phyloP scores from a whole-genome alignment of 1,140 invertebrate species.

The Orussus abietinus region DNA sequence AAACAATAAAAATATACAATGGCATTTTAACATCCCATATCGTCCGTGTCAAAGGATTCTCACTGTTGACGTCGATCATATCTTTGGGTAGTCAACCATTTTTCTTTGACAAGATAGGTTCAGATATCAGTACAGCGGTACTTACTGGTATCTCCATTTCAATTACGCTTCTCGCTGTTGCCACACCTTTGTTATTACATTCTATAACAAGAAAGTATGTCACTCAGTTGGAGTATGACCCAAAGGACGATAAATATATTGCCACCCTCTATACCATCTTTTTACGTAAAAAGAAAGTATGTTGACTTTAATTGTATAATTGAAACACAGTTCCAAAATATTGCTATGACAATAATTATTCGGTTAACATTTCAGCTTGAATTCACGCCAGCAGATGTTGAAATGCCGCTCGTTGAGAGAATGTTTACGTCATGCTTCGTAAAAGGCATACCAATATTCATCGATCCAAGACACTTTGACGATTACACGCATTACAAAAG shows the following conservation, averaged over 20 bases:
- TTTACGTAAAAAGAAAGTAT: constrained; percentile 26
- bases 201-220: constrained; percentile 83
- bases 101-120: constrained; percentile 60
- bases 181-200: constrained; percentile 80
- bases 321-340: not conserved
- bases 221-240: constrained; percentile 69
- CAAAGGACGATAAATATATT: constrained; percentile 60
- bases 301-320: constrained; percentile 8
- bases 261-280: constrained; percentile 70
- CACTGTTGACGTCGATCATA: constrained; percentile 67
- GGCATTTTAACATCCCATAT: constrained; percentile 67
- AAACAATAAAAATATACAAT: too few relatives aligned
- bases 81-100: constrained; percentile 72
- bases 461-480: constrained; percentile 67
- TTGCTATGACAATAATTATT: constrained; percentile 4
- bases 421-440: constrained; percentile 76
- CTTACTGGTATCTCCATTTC: constrained; percentile 61
- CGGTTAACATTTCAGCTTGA: constrained; percentile 58
- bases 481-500: constrained; percentile 71
- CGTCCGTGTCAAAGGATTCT: constrained; percentile 74
- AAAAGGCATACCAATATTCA: constrained; percentile 69
- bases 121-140: constrained; percentile 53
- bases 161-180: constrained; percentile 75
- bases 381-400: constrained; percentile 73
- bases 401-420: constrained; percentile 72